These are phyloP conservation scores for Anarsia innoxiella DNA, from an alignment of 2,888 invertebrate genomes.

Conservation along the genomic window DNA sequence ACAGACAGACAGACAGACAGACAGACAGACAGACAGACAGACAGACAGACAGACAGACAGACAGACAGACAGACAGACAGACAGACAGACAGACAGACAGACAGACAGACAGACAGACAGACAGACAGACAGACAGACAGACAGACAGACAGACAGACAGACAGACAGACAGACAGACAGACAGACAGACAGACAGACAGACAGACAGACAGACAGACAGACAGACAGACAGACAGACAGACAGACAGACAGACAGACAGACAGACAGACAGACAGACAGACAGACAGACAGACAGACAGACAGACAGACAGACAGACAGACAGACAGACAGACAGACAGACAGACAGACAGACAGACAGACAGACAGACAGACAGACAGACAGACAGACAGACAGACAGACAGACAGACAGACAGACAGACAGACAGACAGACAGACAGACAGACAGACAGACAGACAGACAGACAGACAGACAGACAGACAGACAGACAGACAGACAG, in stretches of 20 bases:
- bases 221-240: slow-evolving; percentile 1
- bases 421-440: not conserved
- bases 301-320: slow-evolving; percentile 1
- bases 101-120: slow-evolving; percentile 1
- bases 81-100: slow-evolving; percentile 1
- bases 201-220: slow-evolving; percentile 1
- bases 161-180: slow-evolving; percentile 1
- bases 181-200: slow-evolving; percentile 1
- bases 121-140: slow-evolving; percentile 1
- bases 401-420: not conserved
- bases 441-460: not conserved
- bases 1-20: slow-evolving; percentile 1
- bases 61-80: slow-evolving; percentile 1
- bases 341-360: slow-evolving; percentile 1
- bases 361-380: not conserved
- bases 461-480: not conserved
- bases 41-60: slow-evolving; percentile 1
- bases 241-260: slow-evolving; percentile 1
- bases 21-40: slow-evolving; percentile 1
- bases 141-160: slow-evolving; percentile 1
- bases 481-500: slow-evolving; percentile 3
- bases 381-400: not conserved
- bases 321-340: slow-evolving; percentile 1
- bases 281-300: slow-evolving; percentile 1
- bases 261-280: slow-evolving; percentile 1